Conservation (phyloP, 2,797 vertebrate species). For the Gobio occitaniae region DNA sequence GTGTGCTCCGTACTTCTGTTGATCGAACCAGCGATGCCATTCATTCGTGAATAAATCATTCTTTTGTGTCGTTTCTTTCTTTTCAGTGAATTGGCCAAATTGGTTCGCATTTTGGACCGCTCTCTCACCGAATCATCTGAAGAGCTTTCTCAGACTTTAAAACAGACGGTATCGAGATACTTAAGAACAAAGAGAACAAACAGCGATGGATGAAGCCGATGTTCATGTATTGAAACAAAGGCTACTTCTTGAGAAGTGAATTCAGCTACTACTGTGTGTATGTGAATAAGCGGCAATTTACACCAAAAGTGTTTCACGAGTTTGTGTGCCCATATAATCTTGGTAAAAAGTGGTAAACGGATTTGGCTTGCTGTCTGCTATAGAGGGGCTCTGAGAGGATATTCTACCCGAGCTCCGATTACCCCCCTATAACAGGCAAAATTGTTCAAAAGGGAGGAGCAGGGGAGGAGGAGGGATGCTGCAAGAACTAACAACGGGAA, state of each 20-base stretch:
- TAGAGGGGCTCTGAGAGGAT: no score
- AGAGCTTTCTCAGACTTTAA: neutral
- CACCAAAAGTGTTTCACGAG: neutral
- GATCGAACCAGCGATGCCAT: neutral
- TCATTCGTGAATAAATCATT: neutral
- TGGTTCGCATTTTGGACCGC: neutral
- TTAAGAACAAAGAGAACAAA: neutral
- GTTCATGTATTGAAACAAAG: conserved; percentile 3
- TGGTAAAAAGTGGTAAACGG: no score
- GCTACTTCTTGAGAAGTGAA: neutral
- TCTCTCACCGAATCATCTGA: neutral
- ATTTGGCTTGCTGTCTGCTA: no score
- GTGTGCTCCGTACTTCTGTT: neutral
- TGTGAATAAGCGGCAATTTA: neutral
- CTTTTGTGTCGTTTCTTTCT: neutral
- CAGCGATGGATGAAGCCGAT: neutral
- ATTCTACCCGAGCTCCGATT: no score
- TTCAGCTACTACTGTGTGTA: neutral
- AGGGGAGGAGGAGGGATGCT: no score
- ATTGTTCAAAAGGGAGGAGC: no score
- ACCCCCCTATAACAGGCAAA: no score
- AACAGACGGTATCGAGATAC: neutral
- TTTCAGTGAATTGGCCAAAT: neutral
- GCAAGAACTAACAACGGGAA: no score
- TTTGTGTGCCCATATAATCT: no score